Evolutionary conservation across 2,888 invertebrate genomes (phyloP).

Genomic region (Melanargia galathea): DNA sequence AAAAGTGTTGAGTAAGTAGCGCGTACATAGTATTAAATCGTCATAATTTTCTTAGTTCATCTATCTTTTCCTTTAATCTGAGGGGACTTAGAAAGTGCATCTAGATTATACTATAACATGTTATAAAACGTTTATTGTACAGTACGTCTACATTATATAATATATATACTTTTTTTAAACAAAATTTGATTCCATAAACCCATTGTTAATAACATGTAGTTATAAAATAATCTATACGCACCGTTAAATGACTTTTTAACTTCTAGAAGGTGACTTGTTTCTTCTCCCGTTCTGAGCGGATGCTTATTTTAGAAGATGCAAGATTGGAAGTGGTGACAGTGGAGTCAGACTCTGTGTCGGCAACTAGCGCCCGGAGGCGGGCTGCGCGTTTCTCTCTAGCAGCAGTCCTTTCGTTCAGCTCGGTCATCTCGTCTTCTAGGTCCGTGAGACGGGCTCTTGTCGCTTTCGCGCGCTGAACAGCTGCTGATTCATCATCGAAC

Average conservation of each 20-base stretch:
- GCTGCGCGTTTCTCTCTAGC: slow-evolving; percentile 87
- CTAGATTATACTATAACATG: not conserved
- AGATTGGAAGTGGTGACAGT: slow-evolving; percentile 58
- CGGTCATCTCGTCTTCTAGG: slow-evolving; percentile 89
- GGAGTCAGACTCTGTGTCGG: slow-evolving; percentile 79
- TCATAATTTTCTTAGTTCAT: not conserved
- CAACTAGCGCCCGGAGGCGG: slow-evolving; percentile 86
- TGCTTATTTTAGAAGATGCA: slow-evolving; percentile 63
- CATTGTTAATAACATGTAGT: not conserved
- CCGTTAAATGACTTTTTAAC: not conserved
- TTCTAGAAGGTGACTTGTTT: slow-evolving; percentile 77
- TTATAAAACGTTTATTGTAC: not conserved
- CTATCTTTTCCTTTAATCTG: slow-evolving; percentile 1
- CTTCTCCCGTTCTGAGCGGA: slow-evolving; percentile 74
- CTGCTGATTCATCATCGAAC: slow-evolving; percentile 79
- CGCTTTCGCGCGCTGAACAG: slow-evolving; percentile 84
- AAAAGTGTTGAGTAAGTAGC: not conserved
- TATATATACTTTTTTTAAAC: no score
- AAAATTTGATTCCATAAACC: no score
- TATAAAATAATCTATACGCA: not conserved
- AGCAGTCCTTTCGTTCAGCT: slow-evolving; percentile 85
- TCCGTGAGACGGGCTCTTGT: slow-evolving; percentile 86
- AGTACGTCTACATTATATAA: not conserved
- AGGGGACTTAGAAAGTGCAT: not conserved
- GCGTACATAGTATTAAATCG: not conserved